phyloP scores from a whole-genome alignment of 1,140 invertebrate genomes.

The Danaus plexippus region DNA sequence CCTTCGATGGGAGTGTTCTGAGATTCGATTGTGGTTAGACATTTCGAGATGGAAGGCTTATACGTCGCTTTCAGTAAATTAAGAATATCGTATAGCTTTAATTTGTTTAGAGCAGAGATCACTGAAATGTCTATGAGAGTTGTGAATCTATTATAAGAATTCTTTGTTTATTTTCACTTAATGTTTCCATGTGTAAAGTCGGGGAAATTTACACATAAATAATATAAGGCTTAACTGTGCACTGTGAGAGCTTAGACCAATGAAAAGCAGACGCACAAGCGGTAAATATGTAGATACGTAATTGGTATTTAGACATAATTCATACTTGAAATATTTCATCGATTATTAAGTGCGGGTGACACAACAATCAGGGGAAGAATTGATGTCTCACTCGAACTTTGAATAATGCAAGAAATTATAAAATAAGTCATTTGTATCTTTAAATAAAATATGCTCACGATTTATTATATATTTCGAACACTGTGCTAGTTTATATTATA shows the following conservation, averaged over 20 bases:
- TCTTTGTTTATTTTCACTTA: constrained; percentile 34
- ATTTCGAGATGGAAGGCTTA: constrained; percentile 40
- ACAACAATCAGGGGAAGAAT: constrained; percentile 65
- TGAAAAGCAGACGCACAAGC: constrained; percentile 49
- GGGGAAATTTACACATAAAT: constrained; percentile 66
- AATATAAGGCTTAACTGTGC: constrained; percentile 47
- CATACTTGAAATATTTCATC: constrained; percentile 11
- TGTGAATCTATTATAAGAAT: constrained; percentile 49
- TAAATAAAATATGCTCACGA: constrained; percentile 59
- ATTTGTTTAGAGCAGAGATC: constrained; percentile 39
- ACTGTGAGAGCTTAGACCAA: constrained; percentile 59
- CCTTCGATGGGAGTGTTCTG: constrained; percentile 53
- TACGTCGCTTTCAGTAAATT: constrained; percentile 44
- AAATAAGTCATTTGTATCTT: constrained; percentile 52
- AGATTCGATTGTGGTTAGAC: constrained; percentile 41
- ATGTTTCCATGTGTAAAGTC: constrained; percentile 53
- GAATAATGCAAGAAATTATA: constrained; percentile 38
- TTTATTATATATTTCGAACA: constrained; percentile 63
- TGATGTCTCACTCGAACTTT: constrained; percentile 44
- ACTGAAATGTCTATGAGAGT: constrained; percentile 48
- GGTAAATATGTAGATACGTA: constrained; percentile 26
- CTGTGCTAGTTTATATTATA: constrained; percentile 62
- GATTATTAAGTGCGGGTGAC: constrained; percentile 35
- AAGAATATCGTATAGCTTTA: constrained; percentile 56
- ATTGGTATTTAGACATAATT: neutral